Evolutionary conservation across 2,888 invertebrate genomes (phyloP), one percentile per base, ranked within the genome.

Genomic region (Synanthedon formicaeformis): DNA sequence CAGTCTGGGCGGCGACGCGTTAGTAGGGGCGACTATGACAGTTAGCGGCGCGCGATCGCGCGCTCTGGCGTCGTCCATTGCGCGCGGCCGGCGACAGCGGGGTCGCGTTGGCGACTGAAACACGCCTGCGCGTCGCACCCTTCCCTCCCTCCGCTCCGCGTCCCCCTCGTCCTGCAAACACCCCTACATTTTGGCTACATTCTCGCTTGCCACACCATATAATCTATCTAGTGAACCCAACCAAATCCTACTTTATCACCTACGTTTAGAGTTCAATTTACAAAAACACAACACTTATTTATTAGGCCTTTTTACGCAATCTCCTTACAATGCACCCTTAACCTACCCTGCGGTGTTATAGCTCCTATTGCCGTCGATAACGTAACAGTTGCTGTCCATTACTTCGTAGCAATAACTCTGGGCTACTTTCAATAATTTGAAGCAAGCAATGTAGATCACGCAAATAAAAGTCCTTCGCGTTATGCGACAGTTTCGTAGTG

Each of bases 1-100:
- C 5, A 87, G 75, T 81, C 73, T 86, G 70, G 77, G 91, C 75
- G 85, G 92, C 79, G 80, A 92, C 73, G 89, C 91, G 75, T 91
- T 90, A 84, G 90, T 91, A 60, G 92, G 89, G 59, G 92, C 89
- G 67, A 92, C 92, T 63, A 88, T 88, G 65, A 88, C 88, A 52
- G 88, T 87, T 65, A 88, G 84, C 54, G 87, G 87, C 66, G 79
- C 85, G 65, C 87, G 85, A 62, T 87, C 87, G 57, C 86, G 73
- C 55, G 65, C 71, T 62, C 85, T 67, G 23, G 69, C 65, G 55
- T 88, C 88, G 69, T 86, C 87, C 86, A 82, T 86, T 71, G 81
- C 88, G 79, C 85, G 85, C 87, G 81, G 80, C 87, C 83, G 85
- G 81, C 85, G 84, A 83, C 86, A 73, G 81, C 88, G 87, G 84